Evolutionary conservation across 2,797 vertebrate species (phyloP).

Genomic region (Syncerus caffer): DNA sequence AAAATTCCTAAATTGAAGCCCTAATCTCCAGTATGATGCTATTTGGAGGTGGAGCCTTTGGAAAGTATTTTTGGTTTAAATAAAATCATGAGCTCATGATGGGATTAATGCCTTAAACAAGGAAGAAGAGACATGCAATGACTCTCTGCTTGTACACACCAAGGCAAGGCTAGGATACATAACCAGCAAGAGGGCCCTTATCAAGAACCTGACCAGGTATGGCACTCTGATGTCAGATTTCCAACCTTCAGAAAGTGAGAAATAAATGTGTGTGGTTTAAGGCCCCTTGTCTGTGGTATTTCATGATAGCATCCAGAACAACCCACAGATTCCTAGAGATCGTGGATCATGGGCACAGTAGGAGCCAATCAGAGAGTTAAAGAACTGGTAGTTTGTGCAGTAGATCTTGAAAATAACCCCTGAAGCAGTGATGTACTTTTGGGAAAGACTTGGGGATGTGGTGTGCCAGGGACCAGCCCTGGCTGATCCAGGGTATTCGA

Average conservation of each 20-base stretch:
- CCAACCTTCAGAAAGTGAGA: background rate
- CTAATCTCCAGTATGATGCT: background rate
- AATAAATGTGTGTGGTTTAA: background rate
- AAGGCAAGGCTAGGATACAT: background rate
- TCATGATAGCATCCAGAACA: background rate
- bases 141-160: no score
- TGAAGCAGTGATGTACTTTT: background rate
- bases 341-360: background rate
- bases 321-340: background rate
- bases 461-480: no score
- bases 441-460: background rate
- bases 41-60: background rate
- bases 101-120: background rate
- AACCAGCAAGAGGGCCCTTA: background rate
- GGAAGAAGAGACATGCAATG: background rate
- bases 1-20: background rate
- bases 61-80: background rate
- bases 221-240: background rate
- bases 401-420: background rate
- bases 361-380: background rate
- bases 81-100: background rate
- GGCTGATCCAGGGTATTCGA: no score
- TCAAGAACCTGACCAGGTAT: background rate
- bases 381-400: background rate
- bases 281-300: background rate